Evolutionary conservation across 1,140 invertebrate species (phyloP).

Genomic region (Hydropsyche tenuis): DNA sequence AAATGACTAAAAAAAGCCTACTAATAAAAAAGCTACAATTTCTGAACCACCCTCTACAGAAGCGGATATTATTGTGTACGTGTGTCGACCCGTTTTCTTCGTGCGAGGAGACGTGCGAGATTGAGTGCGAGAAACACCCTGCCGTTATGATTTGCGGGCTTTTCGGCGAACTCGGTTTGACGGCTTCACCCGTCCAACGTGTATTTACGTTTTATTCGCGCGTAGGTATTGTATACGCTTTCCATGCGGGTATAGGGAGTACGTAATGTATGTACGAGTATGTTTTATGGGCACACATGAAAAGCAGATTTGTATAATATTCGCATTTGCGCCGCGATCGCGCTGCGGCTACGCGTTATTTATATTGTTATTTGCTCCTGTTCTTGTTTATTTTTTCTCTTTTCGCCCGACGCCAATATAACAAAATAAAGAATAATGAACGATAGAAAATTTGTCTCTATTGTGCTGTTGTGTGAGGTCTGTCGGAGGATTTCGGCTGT

Average conservation of each 20-base stretch:
- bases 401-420: neutral
- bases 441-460: constrained; percentile 13
- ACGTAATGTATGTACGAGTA: neutral
- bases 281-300: constrained; percentile 34
- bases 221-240: neutral
- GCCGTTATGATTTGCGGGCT: constrained; percentile 19
- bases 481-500: too few relatives aligned
- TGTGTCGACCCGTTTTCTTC: too few relatives aligned
- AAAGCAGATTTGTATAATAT: constrained; percentile 43
- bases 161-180: constrained; percentile 29
- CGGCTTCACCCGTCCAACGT: constrained; percentile 20
- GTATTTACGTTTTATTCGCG: neutral
- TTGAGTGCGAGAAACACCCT: neutral
- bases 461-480: too few relatives aligned
- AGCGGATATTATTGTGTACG: too few relatives aligned
- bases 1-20: too few relatives aligned
- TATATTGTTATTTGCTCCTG: constrained; percentile 34
- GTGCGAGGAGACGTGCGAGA: neutral
- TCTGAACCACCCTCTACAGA: too few relatives aligned
- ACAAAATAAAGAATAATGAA: constrained; percentile 21
- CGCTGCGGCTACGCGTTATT: constrained; percentile 32
- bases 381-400: constrained; percentile 28
- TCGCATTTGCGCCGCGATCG: constrained; percentile 34
- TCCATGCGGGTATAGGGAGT: too few relatives aligned
- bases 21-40: too few relatives aligned